Percentiles rank a stretch among this genome's conserved stretches.
Conservation (phyloP, 2,113 vertebrate species). For the Chauna torquata region DNA sequence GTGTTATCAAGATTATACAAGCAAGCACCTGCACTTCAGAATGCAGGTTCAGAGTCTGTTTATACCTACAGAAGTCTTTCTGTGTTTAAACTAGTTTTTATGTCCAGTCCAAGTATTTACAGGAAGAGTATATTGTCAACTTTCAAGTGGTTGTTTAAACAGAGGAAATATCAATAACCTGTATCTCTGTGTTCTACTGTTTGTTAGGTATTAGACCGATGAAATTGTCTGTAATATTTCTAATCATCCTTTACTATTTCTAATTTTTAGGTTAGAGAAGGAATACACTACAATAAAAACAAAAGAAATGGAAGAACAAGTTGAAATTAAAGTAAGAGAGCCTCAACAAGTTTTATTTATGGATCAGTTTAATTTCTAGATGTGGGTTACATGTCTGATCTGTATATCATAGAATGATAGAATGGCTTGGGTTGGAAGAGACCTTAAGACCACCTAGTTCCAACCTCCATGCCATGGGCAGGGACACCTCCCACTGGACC, state of each 20-base stretch:
- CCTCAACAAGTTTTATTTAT: not conserved
- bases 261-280: slow-evolving; percentile 90
- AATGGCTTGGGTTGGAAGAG: not conserved
- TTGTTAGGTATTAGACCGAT: not conserved
- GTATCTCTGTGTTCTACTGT: not conserved
- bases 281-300: slow-evolving; percentile 99
- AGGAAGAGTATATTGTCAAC: not conserved
- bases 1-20: not conserved
- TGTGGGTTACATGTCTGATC: not conserved
- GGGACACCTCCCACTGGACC: not conserved
- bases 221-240: not conserved
- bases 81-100: not conserved
- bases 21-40: not conserved
- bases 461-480: not conserved
- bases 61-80: not conserved
- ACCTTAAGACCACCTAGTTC: not conserved
- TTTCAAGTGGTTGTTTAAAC: not conserved
- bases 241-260: slow-evolving; percentile 10
- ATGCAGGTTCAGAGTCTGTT: not conserved
- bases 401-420: not conserved
- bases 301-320: slow-evolving; percentile 99
- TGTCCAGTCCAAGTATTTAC: not conserved
- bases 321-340: slow-evolving; percentile 94
- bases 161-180: not conserved
- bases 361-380: not conserved